These are phyloP conservation scores for Atta colombica DNA, from an alignment of 1,140 invertebrate species.

Conservation along the genomic window DNA sequence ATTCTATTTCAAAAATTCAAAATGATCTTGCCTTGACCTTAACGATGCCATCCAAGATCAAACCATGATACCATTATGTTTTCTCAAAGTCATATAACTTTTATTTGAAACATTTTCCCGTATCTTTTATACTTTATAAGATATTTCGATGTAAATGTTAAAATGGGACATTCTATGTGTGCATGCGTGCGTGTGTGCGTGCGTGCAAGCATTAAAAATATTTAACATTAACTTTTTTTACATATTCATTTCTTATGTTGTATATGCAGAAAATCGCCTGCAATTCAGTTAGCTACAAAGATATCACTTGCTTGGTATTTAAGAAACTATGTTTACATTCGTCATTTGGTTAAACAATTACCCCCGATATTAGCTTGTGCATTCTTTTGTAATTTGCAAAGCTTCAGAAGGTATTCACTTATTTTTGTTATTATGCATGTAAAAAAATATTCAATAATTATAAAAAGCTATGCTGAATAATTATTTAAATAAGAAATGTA, in stretches of 20 bases:
- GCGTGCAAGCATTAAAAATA: background rate
- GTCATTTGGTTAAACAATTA: conserved; percentile 83
- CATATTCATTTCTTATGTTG: background rate
- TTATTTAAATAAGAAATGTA: conserved; percentile 20
- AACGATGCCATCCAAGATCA: too few relatives aligned
- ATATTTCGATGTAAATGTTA: too few relatives aligned
- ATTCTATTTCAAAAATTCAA: too few relatives aligned
- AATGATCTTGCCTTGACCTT: too few relatives aligned
- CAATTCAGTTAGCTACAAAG: conserved; percentile 77
- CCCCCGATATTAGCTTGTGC: conserved; percentile 86
- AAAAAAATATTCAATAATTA: conserved; percentile 23
- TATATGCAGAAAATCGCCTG: conserved; percentile 49
- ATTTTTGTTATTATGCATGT: conserved; percentile 17
- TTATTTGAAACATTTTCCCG: too few relatives aligned
- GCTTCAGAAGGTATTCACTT: conserved; percentile 85
- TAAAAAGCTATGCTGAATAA: background rate
- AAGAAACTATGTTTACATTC: conserved; percentile 87
- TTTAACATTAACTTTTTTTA: conserved; percentile 1
- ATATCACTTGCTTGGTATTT: conserved; percentile 86
- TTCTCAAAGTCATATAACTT: too few relatives aligned
- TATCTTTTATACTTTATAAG: too few relatives aligned
- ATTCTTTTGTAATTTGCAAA: conserved; percentile 84
- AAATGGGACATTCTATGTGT: too few relatives aligned
- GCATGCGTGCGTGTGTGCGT: too few relatives aligned
- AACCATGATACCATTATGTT: too few relatives aligned